Conservation (phyloP, 2,797 vertebrate species). For the Bradypus variegatus region DNA sequence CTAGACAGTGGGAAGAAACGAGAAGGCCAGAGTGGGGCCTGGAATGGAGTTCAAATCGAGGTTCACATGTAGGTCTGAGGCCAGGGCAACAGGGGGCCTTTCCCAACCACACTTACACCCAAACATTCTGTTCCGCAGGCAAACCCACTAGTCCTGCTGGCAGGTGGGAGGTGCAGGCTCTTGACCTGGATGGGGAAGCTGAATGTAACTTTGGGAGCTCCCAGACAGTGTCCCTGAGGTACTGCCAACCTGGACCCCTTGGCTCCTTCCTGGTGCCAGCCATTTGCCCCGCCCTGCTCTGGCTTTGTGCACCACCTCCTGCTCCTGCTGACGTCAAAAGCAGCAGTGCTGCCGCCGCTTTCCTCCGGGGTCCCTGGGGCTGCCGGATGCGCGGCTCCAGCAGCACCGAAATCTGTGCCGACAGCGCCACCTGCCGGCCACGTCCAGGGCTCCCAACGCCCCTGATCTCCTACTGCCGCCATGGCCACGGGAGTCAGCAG, state of each 20-base stretch:
- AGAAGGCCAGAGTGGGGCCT: neutral
- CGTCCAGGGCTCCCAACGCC: neutral
- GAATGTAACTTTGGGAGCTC: neutral
- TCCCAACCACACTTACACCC: neutral
- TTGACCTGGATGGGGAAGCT: accelerated
- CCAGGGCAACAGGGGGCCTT: neutral
- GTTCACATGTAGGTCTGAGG: neutral
- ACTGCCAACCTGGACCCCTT: neutral
- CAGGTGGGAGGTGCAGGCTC: accelerated
- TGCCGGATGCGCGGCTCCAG: neutral
- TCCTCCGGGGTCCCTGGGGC: neutral
- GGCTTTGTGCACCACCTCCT: neutral
- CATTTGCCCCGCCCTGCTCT: accelerated
- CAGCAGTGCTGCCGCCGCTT: neutral
- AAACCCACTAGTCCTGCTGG: neutral
- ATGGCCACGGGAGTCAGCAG: neutral
- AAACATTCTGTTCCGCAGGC: neutral
- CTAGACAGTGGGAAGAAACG: neutral
- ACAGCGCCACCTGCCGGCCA: slow-evolving; percentile 33
- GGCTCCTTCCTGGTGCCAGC: neutral
- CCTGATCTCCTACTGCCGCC: neutral
- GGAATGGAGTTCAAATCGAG: accelerated
- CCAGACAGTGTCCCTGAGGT: neutral
- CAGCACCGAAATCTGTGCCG: neutral
- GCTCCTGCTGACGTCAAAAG: neutral